Evolutionary conservation across 2,113 vertebrate genomes (phyloP).

Genomic region (Sclerurus mexicanus): DNA sequence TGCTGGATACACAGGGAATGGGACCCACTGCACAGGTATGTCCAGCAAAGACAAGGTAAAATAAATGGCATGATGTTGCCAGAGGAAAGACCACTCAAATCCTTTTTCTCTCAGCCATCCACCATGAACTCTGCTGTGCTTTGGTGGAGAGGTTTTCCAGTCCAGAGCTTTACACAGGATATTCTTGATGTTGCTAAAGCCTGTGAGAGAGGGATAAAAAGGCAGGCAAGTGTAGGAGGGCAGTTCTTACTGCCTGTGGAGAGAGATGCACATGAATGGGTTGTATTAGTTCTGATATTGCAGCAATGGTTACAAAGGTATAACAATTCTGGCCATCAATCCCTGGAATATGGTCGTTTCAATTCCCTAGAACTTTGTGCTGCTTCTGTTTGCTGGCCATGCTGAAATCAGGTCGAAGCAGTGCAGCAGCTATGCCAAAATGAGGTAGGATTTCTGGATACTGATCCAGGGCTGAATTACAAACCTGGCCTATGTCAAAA

Average conservation of each 20-base stretch:
- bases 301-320: neutral
- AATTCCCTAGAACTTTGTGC: neutral
- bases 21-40: constrained; percentile 87
- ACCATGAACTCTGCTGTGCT: neutral
- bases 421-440: neutral
- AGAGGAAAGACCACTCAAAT: neutral
- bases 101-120: neutral
- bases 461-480: neutral
- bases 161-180: neutral
- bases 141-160: neutral
- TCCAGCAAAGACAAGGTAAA: neutral
- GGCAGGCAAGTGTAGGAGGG: neutral
- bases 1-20: constrained; percentile 89
- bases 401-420: neutral
- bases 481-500: neutral
- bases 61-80: neutral
- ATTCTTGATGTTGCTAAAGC: neutral
- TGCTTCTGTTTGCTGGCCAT: neutral
- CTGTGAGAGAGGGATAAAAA: neutral
- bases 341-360: neutral
- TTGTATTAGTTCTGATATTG: neutral
- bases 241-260: neutral
- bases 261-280: neutral
- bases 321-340: neutral
- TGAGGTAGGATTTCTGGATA: neutral